Conservation (phyloP, 2,113 vertebrate species). For the Sapayoa aenigma region DNA sequence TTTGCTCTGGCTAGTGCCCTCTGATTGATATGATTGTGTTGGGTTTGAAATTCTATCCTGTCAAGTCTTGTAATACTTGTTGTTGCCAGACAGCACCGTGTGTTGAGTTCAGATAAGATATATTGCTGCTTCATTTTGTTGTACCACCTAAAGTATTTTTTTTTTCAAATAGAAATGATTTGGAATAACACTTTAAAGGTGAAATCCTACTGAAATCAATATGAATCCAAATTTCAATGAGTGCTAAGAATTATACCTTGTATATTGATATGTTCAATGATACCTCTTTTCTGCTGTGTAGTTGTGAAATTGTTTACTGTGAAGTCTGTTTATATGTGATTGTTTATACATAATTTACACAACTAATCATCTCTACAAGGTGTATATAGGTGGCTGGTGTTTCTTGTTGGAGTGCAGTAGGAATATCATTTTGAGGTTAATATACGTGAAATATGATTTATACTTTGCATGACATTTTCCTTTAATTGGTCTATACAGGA, state of each 20-base stretch:
- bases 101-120: slow-evolving; percentile 28
- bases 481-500: not conserved
- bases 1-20: slow-evolving; percentile 10
- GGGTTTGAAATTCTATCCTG: slow-evolving; percentile 59
- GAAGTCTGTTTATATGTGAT: not conserved
- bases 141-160: not conserved
- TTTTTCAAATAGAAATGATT: not conserved
- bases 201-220: not conserved
- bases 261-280: not conserved
- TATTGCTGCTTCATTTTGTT: not conserved
- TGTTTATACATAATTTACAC: not conserved
- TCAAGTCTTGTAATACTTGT: slow-evolving; percentile 19
- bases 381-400: not conserved
- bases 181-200: not conserved
- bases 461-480: not conserved
- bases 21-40: slow-evolving; percentile 45
- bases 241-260: not conserved
- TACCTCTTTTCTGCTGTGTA: not conserved
- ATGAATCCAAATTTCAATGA: not conserved
- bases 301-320: not conserved
- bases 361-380: not conserved
- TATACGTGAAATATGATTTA: not conserved
- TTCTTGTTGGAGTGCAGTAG: not conserved
- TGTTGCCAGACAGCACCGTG: slow-evolving; percentile 12
- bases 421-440: not conserved